A percentile compares a stretch with the other conserved stretches of the same genome.
phyloP scores from a whole-genome alignment of 2,888 invertebrate genomes.

The Orthosia incerta region DNA sequence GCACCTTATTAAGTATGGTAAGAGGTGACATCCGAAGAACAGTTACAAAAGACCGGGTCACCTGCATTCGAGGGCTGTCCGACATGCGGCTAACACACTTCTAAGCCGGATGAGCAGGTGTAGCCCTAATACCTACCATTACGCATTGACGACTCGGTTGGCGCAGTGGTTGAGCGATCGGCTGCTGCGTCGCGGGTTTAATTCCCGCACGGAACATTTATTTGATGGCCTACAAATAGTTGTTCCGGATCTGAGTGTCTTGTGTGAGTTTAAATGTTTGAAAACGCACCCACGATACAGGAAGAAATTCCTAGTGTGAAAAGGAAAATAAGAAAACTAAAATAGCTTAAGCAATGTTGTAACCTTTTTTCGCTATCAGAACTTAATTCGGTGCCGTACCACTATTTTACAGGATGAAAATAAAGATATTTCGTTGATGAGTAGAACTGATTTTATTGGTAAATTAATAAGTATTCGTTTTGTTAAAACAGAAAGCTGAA shows the following conservation, averaged over 20 bases:
- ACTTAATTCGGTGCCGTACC: no score
- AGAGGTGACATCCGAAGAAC: slow-evolving; percentile 85
- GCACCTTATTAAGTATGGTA: slow-evolving; percentile 82
- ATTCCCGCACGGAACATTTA: no score
- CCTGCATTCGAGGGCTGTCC: slow-evolving; percentile 79
- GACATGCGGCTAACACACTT: slow-evolving; percentile 81
- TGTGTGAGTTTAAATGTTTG: no score
- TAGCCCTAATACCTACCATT: slow-evolving; percentile 32
- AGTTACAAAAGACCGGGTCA: slow-evolving; percentile 88
- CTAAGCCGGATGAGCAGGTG: slow-evolving; percentile 72
- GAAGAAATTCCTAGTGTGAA: no score
- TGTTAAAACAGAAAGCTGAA: slow-evolving; percentile 24
- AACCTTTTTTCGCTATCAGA: not conserved
- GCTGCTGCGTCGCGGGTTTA: no score
- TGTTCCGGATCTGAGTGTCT: no score
- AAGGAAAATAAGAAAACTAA: no score
- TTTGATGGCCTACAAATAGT: no score
- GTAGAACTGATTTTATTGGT: not conserved
- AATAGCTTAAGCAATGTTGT: not conserved
- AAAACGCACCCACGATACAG: no score
- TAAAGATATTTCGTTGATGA: not conserved
- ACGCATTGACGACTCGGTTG: not conserved
- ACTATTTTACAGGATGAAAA: no score
- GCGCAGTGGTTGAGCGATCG: no score
- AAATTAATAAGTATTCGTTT: not conserved